Percentiles rank a stretch among this genome's conserved stretches.
phyloP scores from a whole-genome alignment of 2,797 vertebrate genomes.

The Argentina silus region DNA sequence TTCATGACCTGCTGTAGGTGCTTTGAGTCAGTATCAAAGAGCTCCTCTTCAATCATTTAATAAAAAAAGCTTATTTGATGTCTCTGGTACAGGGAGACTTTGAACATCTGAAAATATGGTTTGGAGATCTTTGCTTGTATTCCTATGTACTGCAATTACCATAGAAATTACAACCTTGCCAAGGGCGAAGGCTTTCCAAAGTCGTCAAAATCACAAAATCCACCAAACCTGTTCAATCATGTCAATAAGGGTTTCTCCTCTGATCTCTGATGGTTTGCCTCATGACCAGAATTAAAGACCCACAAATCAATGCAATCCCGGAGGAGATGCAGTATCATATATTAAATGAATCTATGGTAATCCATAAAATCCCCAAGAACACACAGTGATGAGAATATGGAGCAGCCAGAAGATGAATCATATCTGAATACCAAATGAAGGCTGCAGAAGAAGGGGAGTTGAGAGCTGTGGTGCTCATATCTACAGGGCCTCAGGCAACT shows the following conservation, averaged over 20 bases:
- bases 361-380: constrained; percentile 50
- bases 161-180: constrained; percentile 26
- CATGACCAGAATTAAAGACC: constrained; percentile 31
- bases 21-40: background rate
- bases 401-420: constrained; percentile 44
- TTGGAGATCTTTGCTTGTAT: background rate
- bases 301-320: constrained; percentile 40
- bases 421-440: constrained; percentile 68
- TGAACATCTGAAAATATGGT: background rate
- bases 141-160: background rate
- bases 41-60: background rate
- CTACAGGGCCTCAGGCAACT: constrained; percentile 53
- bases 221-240: constrained; percentile 24
- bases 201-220: constrained; percentile 2
- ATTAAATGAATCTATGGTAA: constrained; percentile 46
- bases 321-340: constrained; percentile 21
- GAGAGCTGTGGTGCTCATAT: constrained; percentile 50
- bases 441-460: constrained; percentile 29
- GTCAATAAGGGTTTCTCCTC: constrained; percentile 14
- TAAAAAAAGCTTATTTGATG: background rate
- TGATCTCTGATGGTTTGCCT: constrained; percentile 33
- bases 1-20: background rate
- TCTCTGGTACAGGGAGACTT: background rate
- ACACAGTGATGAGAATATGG: constrained; percentile 49
- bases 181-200: background rate